phyloP scores from a whole-genome alignment of 2,888 invertebrate species.

The Dryadula phaetusa region DNA sequence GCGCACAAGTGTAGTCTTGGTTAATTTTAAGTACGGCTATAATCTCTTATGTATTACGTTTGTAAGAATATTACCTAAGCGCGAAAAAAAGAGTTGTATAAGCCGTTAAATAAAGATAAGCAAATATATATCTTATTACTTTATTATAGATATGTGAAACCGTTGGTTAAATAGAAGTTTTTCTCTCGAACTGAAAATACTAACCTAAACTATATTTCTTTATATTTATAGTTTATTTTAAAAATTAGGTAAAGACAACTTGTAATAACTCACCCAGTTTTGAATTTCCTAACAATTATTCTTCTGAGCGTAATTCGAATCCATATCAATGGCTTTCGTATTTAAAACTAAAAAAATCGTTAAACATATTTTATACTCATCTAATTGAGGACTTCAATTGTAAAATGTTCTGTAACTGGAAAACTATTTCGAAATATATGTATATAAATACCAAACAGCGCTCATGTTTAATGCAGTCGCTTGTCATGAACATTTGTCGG shows the following conservation, averaged over 20 bases:
- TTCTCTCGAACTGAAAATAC: too few relatives aligned
- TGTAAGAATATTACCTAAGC: not conserved
- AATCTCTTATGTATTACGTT: not conserved
- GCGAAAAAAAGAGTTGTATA: not conserved
- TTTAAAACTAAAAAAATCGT: not conserved
- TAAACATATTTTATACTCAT: not conserved
- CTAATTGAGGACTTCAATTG: constrained; percentile 4
- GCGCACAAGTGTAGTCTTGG: constrained; percentile 32
- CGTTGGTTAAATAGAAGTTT: too few relatives aligned
- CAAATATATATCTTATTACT: too few relatives aligned
- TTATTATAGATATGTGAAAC: too few relatives aligned
- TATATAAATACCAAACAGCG: constrained; percentile 77
- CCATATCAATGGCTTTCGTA: not conserved
- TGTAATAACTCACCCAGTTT: too few relatives aligned
- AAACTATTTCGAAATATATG: constrained; percentile 52
- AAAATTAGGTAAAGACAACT: too few relatives aligned
- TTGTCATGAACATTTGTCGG: constrained; percentile 82
- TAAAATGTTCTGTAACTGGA: constrained; percentile 40
- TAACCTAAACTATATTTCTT: too few relatives aligned
- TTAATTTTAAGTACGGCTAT: constrained; percentile 19
- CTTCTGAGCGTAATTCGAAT: not conserved
- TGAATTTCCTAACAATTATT: too few relatives aligned
- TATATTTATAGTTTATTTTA: too few relatives aligned
- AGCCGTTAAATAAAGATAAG: too few relatives aligned
- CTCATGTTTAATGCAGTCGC: constrained; percentile 80